These are phyloP conservation scores for Hyla sarda DNA, from an alignment of 2,113 vertebrate species.

Conservation along the genomic window DNA sequence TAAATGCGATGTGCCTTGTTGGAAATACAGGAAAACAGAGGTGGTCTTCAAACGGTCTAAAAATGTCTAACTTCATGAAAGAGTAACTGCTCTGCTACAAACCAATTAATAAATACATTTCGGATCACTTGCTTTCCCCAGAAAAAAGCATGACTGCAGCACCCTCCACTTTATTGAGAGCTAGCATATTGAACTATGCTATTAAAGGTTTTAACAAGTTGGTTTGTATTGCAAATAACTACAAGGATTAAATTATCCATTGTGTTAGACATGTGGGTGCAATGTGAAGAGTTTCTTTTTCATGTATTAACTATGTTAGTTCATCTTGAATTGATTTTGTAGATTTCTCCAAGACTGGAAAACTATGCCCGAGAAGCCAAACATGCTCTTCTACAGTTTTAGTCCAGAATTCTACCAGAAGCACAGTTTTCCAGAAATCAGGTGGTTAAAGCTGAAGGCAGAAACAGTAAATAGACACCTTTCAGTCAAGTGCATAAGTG, in stretches of 20 bases:
- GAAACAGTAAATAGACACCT: conserved; percentile 74
- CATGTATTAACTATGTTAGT: conserved; percentile 30
- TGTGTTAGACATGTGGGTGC: conserved; percentile 45
- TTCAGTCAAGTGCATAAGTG: conserved; percentile 70
- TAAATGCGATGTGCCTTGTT: conserved; percentile 80
- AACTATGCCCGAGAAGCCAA: conserved; percentile 73
- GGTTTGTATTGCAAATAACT: conserved; percentile 52
- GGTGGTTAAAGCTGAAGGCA: conserved; percentile 72
- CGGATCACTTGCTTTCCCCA: conserved; percentile 71
- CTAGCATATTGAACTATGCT: conserved; percentile 59
- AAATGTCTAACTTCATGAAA: conserved; percentile 87
- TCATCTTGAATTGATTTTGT: conserved; percentile 24
- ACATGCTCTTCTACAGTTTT: conserved; percentile 73
- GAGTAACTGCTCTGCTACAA: conserved; percentile 87
- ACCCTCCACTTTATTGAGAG: conserved; percentile 64
- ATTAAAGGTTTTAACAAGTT: conserved; percentile 31
- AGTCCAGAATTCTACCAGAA: conserved; percentile 70
- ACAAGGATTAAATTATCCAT: conserved; percentile 22
- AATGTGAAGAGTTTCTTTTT: background rate
- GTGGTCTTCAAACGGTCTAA: conserved; percentile 85
- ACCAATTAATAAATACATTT: conserved; percentile 88
- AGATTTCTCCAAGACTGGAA: conserved; percentile 34
- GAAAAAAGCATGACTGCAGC: conserved; percentile 76
- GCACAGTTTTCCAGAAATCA: conserved; percentile 70
- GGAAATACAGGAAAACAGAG: conserved; percentile 80